These are phyloP conservation scores for Ophion slaviceki DNA, from an alignment of 2,888 invertebrate genomes.

Conservation along the genomic window DNA sequence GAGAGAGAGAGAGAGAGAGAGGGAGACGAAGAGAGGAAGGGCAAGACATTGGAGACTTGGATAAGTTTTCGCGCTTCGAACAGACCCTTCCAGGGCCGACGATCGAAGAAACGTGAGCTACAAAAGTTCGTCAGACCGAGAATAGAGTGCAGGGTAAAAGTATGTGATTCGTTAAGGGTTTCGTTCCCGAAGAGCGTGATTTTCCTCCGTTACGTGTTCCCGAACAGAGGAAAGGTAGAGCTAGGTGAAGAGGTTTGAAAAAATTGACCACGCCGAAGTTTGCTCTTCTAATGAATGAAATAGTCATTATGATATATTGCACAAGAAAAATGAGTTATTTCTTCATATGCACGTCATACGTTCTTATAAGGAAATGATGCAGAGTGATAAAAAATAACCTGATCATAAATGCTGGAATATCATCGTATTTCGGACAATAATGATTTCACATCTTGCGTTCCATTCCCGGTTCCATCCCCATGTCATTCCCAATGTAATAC, in stretches of 20 bases:
- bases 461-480: neutral
- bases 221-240: slow-evolving; percentile 31
- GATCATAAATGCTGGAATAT: neutral
- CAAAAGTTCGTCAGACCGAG: slow-evolving; percentile 47
- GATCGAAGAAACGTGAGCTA: slow-evolving; percentile 61
- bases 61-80: slow-evolving; percentile 45
- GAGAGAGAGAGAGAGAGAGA: neutral
- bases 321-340: neutral
- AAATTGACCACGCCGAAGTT: slow-evolving; percentile 26
- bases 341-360: neutral
- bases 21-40: neutral
- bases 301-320: slow-evolving; percentile 19
- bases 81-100: slow-evolving; percentile 37
- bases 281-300: slow-evolving; percentile 16
- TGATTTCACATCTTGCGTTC: neutral
- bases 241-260: slow-evolving; percentile 23
- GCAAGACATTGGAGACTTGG: slow-evolving; percentile 32
- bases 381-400: too few species aligned
- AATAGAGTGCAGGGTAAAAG: slow-evolving; percentile 40
- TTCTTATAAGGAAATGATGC: too few species aligned
- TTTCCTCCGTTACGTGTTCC: slow-evolving; percentile 34
- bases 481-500: neutral
- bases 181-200: slow-evolving; percentile 50
- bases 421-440: neutral
- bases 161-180: slow-evolving; percentile 56